Conservation (phyloP, 2,888 invertebrate genomes). For the Cyclophora punctaria region DNA sequence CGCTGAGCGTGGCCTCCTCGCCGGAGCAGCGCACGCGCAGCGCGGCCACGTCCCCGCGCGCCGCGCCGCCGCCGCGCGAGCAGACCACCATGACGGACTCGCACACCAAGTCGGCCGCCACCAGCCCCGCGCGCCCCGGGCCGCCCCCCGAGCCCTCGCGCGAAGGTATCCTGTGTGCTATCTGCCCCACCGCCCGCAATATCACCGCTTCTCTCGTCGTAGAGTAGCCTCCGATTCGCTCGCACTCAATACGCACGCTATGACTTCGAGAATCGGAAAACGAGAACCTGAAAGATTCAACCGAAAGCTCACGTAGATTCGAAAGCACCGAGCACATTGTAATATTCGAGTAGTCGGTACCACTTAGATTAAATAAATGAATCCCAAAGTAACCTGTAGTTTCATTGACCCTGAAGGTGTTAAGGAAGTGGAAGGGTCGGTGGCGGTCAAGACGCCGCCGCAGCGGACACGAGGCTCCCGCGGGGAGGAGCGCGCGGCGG, state of each 20-base stretch:
- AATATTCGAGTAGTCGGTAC: background rate
- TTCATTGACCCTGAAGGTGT: constrained; percentile 27
- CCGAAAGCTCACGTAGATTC: background rate
- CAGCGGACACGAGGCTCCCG: background rate
- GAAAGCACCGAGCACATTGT: constrained; percentile 4
- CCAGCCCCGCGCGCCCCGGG: constrained; percentile 33
- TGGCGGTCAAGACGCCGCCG: constrained; percentile 1
- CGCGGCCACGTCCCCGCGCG: constrained; percentile 43
- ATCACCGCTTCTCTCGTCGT: constrained; percentile 50
- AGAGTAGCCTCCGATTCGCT: constrained; percentile 33
- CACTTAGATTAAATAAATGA: constrained; percentile 10
- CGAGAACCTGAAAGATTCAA: background rate
- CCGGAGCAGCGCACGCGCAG: constrained; percentile 37
- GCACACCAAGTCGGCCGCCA: constrained; percentile 34
- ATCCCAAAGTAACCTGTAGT: constrained; percentile 18
- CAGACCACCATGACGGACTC: constrained; percentile 40
- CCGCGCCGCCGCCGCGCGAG: constrained; percentile 18
- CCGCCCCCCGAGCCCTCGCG: constrained; percentile 14
- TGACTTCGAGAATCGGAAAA: background rate
- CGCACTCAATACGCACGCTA: constrained; percentile 4
- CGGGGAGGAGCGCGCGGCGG: constrained; percentile 7
- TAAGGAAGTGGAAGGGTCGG: constrained; percentile 10
- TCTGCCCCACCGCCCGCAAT: constrained; percentile 29
- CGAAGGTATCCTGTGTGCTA: constrained; percentile 37
- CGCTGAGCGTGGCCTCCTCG: constrained; percentile 62